Evolutionary conservation across 2,888 invertebrate species (phyloP).

Genomic region (Sabatieria punctata): DNA sequence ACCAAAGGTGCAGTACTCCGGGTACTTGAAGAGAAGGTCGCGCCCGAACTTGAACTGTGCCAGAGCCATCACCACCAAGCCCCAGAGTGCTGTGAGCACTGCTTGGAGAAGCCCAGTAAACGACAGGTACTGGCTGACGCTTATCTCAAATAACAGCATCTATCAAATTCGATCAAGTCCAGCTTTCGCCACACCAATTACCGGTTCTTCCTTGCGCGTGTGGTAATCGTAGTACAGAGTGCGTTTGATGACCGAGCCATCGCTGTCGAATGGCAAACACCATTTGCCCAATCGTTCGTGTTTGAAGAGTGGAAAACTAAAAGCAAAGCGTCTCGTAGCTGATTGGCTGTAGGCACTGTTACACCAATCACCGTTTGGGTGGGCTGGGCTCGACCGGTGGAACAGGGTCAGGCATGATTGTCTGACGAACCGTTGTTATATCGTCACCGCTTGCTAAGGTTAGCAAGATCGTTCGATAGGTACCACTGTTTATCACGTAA

Average conservation of each 20-base stretch:
- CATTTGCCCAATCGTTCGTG: no score
- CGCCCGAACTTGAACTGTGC: slow-evolving; percentile 47
- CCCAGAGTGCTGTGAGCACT: slow-evolving; percentile 42
- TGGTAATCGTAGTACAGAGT: slow-evolving; percentile 59
- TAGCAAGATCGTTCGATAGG: no score
- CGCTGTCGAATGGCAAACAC: slow-evolving; percentile 49
- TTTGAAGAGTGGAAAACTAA: no score
- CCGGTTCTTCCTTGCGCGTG: slow-evolving; percentile 50
- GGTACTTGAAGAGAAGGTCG: slow-evolving; percentile 48
- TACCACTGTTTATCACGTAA: no score
- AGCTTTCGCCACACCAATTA: slow-evolving; percentile 13
- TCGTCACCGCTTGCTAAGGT: no score
- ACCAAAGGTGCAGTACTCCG: slow-evolving; percentile 54
- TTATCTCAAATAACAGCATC: slow-evolving; percentile 14
- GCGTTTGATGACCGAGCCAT: slow-evolving; percentile 41
- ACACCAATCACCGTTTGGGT: no score
- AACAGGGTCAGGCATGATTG: no score
- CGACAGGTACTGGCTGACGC: slow-evolving; percentile 48
- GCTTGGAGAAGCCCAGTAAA: slow-evolving; percentile 41
- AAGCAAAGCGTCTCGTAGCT: no score
- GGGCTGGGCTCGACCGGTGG: no score
- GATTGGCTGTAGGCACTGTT: no score
- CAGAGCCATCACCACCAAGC: slow-evolving; percentile 45
- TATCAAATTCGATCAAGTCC: not conserved
- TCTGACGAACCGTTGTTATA: no score